Evolutionary conservation across 2,113 vertebrate species (phyloP), one percentile per base, ranked within the genome.

Genomic region (Pteropus alecto): DNA sequence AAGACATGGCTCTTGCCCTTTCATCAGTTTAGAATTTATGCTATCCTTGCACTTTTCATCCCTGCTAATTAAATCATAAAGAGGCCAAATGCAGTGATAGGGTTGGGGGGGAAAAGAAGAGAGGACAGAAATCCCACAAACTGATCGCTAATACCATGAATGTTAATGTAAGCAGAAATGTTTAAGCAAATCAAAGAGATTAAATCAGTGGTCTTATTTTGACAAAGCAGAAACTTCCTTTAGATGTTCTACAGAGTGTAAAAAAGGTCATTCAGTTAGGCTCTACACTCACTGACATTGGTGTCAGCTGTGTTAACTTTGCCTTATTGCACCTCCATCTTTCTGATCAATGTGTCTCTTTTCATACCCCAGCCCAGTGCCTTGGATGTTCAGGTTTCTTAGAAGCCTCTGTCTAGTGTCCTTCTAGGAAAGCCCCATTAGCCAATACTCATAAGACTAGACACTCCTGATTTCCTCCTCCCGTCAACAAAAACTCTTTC

Each of bases 121-220:
- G 56, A 60, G 24, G n/a, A 30, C 7, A 43, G 54, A 71, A 95
- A 82, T 24, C 73, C 22, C 35, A 48, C 51, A 30, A 9, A 33
- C 12, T 35, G 78, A 92, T 70, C 68, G 28, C 21, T 82, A 5
- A 56, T 88, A 60, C 65, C 5, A 1, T 35, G 46, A 58, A 88
- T 63, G 76, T 24, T 33, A 60, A 76, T 68, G 63, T 91, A 82
- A 87, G 46, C 63, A 70, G 84, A 92, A 87, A 61, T 19, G 13
- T 86, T 94, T 56, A 85, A 46, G 33, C n/a, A 88, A 84, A 96
- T 88, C 82, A 88, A 60, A 96, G 73, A 48, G 15, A 67, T 21
- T 90, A 92, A 87, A 87, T 41, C 43, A 24, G 63, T 51, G 71
- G 60, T 60, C 56, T 87, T 56, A 41, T n/a, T 81, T 22, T 65